Base-by-base conservation (phyloP, 2,888 invertebrate species). In the Periphyllus acericola region DNA sequence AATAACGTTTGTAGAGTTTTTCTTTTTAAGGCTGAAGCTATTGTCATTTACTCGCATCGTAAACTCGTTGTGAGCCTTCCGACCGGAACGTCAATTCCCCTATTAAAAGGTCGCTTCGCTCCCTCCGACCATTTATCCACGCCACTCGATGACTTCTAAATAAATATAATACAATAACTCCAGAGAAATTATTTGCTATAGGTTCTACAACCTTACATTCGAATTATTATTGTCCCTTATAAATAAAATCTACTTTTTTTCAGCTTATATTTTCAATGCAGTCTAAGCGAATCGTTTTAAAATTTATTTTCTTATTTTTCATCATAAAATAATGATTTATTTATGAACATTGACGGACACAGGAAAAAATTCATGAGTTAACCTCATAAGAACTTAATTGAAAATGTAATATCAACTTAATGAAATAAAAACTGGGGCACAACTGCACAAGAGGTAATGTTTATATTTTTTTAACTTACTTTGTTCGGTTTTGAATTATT, bases 121-220 rank as follows among this genome's bases (percentile, higher is more conserved):
- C 68, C 84, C 76, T 34, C 68, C 46, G 76, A 85, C 76, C 78
- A 68, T 85, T 85, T 85, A 85, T 85, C 78, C 84, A 85, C 84
- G 66, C 84, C 76, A 85, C 84, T 85, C 78, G 84, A 78, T 85
- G 68, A 85, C 76, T 85, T 85, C 84, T 85, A 85, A 85, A 85
- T 85, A 85, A 85, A 85, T 85, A 84, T 46, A 84, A 78, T 68
- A 68, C 76, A 76, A 84, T 76, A 83, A 83, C 75, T 36, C 75
- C 25, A 68, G 68, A 46, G 84, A 76, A 76, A 76, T 68, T 84
- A 76, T 76, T 66, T 34, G 29, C 40, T 32, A 46, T 84, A 36
- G 0, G 9, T 32, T 32, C 32, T 66, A 21, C 66, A 84, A 34
- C 60, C 32, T 52, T 68, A 66, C 66, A 66, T 32, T 40, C 66